These are phyloP conservation scores for Cyanoliseus patagonus DNA, from an alignment of 2,113 vertebrate genomes.

Conservation along the genomic window DNA sequence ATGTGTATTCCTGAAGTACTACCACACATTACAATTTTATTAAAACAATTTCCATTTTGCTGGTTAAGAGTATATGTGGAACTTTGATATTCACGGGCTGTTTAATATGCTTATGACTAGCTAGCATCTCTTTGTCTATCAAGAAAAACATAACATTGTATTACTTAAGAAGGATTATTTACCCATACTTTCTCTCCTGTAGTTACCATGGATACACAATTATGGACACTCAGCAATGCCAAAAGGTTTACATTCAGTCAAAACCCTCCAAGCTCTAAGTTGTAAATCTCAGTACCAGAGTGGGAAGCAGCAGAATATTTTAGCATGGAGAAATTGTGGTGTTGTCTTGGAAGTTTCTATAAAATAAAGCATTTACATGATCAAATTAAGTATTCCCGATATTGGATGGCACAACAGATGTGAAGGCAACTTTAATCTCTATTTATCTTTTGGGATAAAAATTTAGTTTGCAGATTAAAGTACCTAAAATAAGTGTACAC, in stretches of 20 bases:
- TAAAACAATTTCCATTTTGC: neutral
- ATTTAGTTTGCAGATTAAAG: neutral
- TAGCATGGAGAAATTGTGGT: neutral
- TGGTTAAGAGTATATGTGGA: neutral
- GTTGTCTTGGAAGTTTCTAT: neutral
- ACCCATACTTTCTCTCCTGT: neutral
- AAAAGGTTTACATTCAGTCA: constrained; percentile 1
- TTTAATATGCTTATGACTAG: neutral
- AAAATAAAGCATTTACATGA: neutral
- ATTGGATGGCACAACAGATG: neutral
- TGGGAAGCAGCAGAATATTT: neutral
- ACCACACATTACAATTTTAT: neutral
- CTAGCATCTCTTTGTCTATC: constrained; percentile 4
- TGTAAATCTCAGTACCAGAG: neutral
- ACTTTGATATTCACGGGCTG: neutral
- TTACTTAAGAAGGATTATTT: constrained; percentile 11
- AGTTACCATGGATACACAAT: constrained; percentile 52
- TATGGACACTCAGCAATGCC: constrained; percentile 16
- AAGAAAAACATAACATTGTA: neutral
- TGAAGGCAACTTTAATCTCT: neutral
- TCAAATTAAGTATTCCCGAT: neutral
- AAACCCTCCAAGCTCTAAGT: neutral
- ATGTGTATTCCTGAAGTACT: neutral
- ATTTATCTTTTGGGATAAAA: neutral
- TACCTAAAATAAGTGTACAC: neutral